phyloP scores from a whole-genome alignment of 2,797 vertebrate genomes.

The Ctenopoma kingsleyae region DNA sequence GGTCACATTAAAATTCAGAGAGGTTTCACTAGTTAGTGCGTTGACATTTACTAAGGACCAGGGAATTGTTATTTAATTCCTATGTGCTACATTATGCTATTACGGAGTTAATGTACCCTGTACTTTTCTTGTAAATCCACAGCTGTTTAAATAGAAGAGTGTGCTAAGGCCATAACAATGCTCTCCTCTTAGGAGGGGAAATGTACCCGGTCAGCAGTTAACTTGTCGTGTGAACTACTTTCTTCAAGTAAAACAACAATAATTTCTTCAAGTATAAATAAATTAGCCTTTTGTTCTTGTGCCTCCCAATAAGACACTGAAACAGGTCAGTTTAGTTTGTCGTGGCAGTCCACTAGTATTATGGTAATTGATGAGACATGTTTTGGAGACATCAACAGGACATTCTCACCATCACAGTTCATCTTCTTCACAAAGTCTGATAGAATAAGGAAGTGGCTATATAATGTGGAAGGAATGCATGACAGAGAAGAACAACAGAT shows the following conservation, averaged over 20 bases:
- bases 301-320: background rate
- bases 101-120: slow-evolving; percentile 66
- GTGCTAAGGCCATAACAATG: slow-evolving; percentile 52
- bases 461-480: slow-evolving; percentile 49
- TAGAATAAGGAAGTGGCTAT: slow-evolving; percentile 66
- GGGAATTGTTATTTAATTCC: slow-evolving; percentile 61
- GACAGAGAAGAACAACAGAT: slow-evolving; percentile 7
- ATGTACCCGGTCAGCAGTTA: slow-evolving; percentile 39
- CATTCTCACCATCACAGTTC: slow-evolving; percentile 54
- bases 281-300: slow-evolving; percentile 44
- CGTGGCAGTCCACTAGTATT: slow-evolving; percentile 10
- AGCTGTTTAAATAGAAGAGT: slow-evolving; percentile 70
- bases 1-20: slow-evolving; percentile 36
- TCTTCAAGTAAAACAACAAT: slow-evolving; percentile 32
- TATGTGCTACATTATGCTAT: slow-evolving; percentile 58
- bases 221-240: slow-evolving; percentile 47
- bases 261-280: slow-evolving; percentile 64
- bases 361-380: slow-evolving; percentile 35
- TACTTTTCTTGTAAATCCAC: slow-evolving; percentile 70
- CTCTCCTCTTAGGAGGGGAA: slow-evolving; percentile 42
- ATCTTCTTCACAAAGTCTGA: slow-evolving; percentile 38
- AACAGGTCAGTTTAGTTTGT: slow-evolving; percentile 30
- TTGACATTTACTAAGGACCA: slow-evolving; percentile 65
- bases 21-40: slow-evolving; percentile 54
- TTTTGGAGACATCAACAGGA: slow-evolving; percentile 60